Conservation (phyloP, 2,113 vertebrate genomes). For the Eudyptes chrysolophus region DNA sequence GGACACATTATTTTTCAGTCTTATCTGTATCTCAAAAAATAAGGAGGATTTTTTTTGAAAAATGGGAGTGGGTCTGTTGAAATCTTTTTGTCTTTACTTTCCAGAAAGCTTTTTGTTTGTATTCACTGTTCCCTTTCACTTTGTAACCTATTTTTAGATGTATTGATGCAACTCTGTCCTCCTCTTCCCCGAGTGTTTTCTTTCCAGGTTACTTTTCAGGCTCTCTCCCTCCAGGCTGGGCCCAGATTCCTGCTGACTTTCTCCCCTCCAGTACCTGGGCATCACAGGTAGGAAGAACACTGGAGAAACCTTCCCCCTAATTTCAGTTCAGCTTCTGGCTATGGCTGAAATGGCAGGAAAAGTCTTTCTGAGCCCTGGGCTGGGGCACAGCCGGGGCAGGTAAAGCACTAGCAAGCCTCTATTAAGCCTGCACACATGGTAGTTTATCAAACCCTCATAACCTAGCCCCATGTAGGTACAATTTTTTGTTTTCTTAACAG, state of each 20-base stretch:
- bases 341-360: background rate
- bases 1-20: background rate
- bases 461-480: background rate
- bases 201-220: background rate
- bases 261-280: background rate
- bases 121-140: background rate
- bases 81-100: background rate
- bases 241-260: background rate
- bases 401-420: background rate
- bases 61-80: background rate
- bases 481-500: background rate
- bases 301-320: background rate
- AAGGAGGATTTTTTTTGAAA: fast-evolving
- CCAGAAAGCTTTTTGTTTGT: background rate
- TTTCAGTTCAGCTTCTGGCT: background rate
- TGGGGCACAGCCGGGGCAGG: background rate
- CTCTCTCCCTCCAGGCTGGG: background rate
- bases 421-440: background rate
- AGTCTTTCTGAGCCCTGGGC: background rate
- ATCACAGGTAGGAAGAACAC: background rate
- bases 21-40: background rate
- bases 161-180: background rate
- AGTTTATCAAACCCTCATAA: background rate
- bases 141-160: background rate
- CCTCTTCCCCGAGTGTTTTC: background rate